A percentile compares a stretch with the other conserved stretches of the same genome.
These are phyloP conservation scores for Cladorhizidae sp. DNA, from an alignment of 37 sponge, comb jelly and placozoan genomes.

Conservation along the genomic window DNA sequence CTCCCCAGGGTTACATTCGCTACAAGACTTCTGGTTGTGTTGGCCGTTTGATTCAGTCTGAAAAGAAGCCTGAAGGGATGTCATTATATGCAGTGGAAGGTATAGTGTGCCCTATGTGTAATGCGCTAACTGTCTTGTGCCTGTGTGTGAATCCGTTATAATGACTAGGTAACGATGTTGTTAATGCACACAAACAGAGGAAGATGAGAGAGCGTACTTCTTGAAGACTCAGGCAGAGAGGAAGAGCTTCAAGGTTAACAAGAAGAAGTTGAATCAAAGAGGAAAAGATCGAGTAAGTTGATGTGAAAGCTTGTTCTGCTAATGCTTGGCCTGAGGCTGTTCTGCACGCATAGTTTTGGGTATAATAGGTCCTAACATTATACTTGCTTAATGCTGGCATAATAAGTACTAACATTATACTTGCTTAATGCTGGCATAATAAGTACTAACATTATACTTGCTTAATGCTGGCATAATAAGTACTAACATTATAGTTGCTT, in stretches of 20 bases:
- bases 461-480: no score
- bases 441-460: no score
- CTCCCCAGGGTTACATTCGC: constrained; percentile 46
- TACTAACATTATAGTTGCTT: no score
- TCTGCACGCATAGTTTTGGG: no score
- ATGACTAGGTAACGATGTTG: neutral
- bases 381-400: no score
- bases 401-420: no score
- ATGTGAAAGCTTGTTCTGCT: neutral
- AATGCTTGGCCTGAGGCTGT: no score
- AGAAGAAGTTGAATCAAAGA: constrained; percentile 29
- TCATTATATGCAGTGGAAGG: constrained; percentile 29
- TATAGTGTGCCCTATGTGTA: no score
- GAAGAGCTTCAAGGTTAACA: constrained; percentile 4
- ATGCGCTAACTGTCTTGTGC: no score
- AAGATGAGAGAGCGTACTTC: constrained; percentile 61
- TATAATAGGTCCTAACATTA: no score
- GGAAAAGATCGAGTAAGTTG: constrained; percentile 48
- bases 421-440: no score
- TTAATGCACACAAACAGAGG: constrained; percentile 24
- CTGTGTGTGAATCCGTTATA: no score
- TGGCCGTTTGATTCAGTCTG: constrained; percentile 7
- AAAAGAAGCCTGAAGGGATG: neutral
- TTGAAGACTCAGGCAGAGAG: constrained; percentile 49
- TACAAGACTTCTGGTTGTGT: constrained; percentile 52